These are phyloP conservation scores for Drosophila teissieri DNA, from an alignment of 1,140 invertebrate genomes.

Conservation along the genomic window DNA sequence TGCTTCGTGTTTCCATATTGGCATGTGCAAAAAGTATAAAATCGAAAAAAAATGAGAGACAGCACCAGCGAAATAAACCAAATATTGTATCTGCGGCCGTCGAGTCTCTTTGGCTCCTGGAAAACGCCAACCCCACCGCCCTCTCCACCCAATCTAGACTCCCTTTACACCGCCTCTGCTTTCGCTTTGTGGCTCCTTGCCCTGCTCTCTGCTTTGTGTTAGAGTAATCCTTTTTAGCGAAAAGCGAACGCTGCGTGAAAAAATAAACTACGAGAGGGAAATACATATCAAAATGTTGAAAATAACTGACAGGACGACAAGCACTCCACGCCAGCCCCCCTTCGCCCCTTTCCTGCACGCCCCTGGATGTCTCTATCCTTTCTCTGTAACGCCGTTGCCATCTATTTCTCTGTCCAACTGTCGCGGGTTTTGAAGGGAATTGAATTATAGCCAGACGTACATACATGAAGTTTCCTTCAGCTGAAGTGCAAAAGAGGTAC, in stretches of 20 bases:
- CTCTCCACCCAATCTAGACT: too few species aligned
- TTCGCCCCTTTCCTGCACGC: neutral
- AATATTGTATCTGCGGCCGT: conserved; percentile 55
- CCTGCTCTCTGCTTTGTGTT: conserved; percentile 66
- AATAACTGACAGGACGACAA: conserved; percentile 74
- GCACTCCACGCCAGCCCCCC: neutral
- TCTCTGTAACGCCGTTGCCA: conserved; percentile 24
- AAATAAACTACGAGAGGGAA: conserved; percentile 30
- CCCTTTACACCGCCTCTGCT: neutral
- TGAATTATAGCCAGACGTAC: conserved; percentile 66
- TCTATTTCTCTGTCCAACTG: conserved; percentile 58
- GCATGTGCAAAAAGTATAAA: conserved; percentile 63
- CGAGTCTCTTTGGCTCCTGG: conserved; percentile 8
- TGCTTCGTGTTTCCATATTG: conserved; percentile 63
- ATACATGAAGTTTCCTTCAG: conserved; percentile 43
- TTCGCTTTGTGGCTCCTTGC: conserved; percentile 29
- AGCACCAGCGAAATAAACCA: conserved; percentile 51
- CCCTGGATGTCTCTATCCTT: conserved; percentile 22
- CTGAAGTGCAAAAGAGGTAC: neutral
- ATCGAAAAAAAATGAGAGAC: conserved; percentile 36
- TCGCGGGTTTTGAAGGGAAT: conserved; percentile 70
- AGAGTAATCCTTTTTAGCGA: conserved; percentile 78
- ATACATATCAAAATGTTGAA: conserved; percentile 75
- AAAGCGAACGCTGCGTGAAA: conserved; percentile 52
- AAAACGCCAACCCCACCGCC: neutral